A percentile compares a stretch with the other conserved stretches of the same genome.
Conservation (phyloP, 2,888 invertebrate species). For the Salticus scenicus region DNA sequence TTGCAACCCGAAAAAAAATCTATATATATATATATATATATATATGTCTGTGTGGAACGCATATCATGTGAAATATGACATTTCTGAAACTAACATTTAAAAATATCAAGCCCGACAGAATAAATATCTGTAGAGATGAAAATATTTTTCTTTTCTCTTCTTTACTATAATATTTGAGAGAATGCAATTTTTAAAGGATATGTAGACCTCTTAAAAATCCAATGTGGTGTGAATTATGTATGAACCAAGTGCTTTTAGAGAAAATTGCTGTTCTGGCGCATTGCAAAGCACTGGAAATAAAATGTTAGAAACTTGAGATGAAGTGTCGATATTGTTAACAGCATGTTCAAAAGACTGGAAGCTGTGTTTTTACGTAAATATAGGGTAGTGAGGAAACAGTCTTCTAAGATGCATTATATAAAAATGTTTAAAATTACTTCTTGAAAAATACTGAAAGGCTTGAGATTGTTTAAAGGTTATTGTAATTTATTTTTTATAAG, state of each 20-base stretch:
- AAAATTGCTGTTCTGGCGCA: not conserved
- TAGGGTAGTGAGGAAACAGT: not conserved
- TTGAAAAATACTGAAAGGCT: not conserved
- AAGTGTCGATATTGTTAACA: conserved; percentile 6
- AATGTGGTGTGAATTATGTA: not conserved
- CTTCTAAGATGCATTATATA: not conserved
- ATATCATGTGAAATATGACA: not conserved
- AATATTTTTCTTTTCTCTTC: not conserved
- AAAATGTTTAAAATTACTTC: not conserved
- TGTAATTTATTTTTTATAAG: no score
- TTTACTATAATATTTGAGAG: not conserved
- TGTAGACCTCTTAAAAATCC: conserved; percentile 4
- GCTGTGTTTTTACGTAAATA: not conserved
- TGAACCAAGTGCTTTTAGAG: conserved; percentile 4
- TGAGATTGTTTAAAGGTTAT: not conserved
- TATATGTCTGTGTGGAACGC: not conserved
- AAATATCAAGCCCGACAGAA: not conserved
- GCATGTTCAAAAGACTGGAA: conserved; percentile 3
- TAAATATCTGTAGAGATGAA: not conserved
- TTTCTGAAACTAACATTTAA: not conserved
- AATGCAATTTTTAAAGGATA: not conserved
- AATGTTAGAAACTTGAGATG: conserved; percentile 12
- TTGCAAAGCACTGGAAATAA: not conserved
- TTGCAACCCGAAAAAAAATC: no score
- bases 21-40: no score